Evolutionary conservation across 1,140 invertebrate species (phyloP).

Genomic region (Heliconius hewitsoni): DNA sequence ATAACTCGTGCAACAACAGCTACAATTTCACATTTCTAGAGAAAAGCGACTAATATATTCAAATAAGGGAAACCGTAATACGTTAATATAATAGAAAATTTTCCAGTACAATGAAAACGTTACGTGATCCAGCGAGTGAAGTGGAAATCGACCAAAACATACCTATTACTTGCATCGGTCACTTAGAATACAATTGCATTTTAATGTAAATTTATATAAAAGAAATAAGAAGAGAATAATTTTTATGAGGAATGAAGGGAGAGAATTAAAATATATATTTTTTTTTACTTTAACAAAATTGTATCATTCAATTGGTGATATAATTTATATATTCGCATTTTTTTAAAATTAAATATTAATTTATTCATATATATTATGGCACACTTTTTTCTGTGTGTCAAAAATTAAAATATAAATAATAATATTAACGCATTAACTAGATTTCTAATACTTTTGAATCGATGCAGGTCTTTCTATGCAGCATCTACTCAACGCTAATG

Average conservation of each 20-base stretch:
- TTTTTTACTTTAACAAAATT: too few species aligned
- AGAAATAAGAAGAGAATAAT: not conserved
- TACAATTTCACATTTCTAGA: not conserved
- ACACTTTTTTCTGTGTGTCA: too few species aligned
- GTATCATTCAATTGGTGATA: too few species aligned
- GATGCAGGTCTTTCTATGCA: conserved; percentile 51
- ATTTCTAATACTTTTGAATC: conserved; percentile 5
- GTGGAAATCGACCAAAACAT: conserved; percentile 44
- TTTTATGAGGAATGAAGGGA: too few species aligned
- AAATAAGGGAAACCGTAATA: not conserved
- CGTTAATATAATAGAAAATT: conserved; percentile 43
- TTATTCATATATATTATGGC: too few species aligned
- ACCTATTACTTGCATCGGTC: conserved; percentile 46
- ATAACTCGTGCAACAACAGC: not conserved
- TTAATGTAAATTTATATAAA: not conserved
- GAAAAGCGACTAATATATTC: not conserved
- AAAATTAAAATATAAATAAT: not conserved
- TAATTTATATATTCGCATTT: too few species aligned
- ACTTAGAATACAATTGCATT: conserved; percentile 40
- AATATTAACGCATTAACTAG: not conserved
- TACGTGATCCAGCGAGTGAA: conserved; percentile 50
- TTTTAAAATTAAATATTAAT: too few species aligned
- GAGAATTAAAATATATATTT: too few species aligned
- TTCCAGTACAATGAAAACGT: conserved; percentile 57
- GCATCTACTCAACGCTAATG: conserved; percentile 55